These are phyloP conservation scores for Lasioglossum villosulum DNA, from an alignment of 2,888 invertebrate genomes.

Conservation along the genomic window DNA sequence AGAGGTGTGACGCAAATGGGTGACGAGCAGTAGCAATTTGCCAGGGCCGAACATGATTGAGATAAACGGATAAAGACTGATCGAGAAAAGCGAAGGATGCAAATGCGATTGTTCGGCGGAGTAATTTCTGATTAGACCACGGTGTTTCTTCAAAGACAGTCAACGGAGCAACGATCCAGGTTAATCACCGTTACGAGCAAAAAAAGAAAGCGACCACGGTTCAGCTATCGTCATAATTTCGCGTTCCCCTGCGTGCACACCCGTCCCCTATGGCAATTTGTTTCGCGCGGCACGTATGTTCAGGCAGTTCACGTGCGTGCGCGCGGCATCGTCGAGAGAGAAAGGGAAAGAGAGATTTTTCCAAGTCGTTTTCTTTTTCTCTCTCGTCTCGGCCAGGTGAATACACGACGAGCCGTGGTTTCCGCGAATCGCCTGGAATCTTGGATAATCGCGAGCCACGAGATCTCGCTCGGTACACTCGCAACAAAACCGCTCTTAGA, in stretches of 20 bases:
- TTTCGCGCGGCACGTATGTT: slow-evolving; percentile 42
- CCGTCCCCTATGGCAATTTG: slow-evolving; percentile 35
- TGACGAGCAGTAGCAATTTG: background rate
- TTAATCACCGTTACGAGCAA: slow-evolving; percentile 18
- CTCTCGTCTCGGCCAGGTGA: slow-evolving; percentile 25
- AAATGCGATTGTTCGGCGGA: background rate
- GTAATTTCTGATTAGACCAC: background rate
- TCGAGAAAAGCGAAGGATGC: background rate
- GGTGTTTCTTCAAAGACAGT: background rate
- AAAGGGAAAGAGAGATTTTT: slow-evolving; percentile 35
- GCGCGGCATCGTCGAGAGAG: slow-evolving; percentile 1
- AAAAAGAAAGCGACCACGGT: slow-evolving; percentile 26
- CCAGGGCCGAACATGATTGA: background rate
- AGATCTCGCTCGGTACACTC: slow-evolving; percentile 3
- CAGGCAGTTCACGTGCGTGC: slow-evolving; percentile 21
- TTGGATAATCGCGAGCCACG: background rate
- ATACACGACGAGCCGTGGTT: slow-evolving; percentile 39
- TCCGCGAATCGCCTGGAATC: slow-evolving; percentile 45
- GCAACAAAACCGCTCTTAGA: background rate
- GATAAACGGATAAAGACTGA: background rate
- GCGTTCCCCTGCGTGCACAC: slow-evolving; percentile 23
- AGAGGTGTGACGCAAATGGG: background rate
- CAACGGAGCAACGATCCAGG: slow-evolving; percentile 18
- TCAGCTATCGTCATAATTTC: slow-evolving; percentile 38
- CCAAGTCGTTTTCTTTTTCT: slow-evolving; percentile 18